Percentiles rank a stretch among this genome's conserved stretches.
These are phyloP conservation scores for Cephalotes varians DNA, from an alignment of 2,888 invertebrate genomes.

Conservation along the genomic window DNA sequence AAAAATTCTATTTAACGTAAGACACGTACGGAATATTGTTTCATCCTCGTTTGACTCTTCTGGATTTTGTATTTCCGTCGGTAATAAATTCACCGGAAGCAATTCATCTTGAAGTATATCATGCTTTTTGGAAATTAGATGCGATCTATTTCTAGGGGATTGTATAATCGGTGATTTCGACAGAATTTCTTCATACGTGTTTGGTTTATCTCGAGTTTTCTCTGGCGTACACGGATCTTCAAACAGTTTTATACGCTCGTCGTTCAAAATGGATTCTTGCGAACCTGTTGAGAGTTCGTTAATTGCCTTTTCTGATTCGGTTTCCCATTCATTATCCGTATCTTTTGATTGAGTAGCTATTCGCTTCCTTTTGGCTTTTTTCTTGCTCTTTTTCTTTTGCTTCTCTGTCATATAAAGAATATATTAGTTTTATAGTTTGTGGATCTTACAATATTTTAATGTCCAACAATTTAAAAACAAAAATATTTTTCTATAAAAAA, in stretches of 20 bases:
- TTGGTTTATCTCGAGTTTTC: neutral
- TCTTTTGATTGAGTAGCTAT: neutral
- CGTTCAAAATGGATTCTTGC: neutral
- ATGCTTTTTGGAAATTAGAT: neutral
- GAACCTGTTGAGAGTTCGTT: neutral
- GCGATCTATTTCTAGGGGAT: neutral
- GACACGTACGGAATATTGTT: slow-evolving; percentile 9
- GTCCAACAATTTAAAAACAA: neutral
- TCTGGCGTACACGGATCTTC: neutral
- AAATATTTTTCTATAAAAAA: neutral
- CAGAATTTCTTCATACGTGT: neutral
- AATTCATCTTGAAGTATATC: neutral
- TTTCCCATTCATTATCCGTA: slow-evolving; percentile 20
- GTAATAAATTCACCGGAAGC: slow-evolving; percentile 3
- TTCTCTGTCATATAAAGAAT: slow-evolving; percentile 5
- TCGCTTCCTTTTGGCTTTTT: neutral
- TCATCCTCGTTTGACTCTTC: neutral
- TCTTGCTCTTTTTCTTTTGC: neutral
- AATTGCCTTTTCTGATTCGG: neutral
- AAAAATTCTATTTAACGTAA: neutral
- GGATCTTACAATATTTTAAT: neutral
- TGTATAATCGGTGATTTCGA: neutral
- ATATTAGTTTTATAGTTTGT: neutral
- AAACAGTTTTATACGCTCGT: neutral
- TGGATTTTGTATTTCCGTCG: neutral